Percentiles rank a stretch among this genome's conserved stretches.
Evolutionary conservation across 2,113 vertebrate genomes (phyloP).

Genomic region (Corynorhinus townsendii): DNA sequence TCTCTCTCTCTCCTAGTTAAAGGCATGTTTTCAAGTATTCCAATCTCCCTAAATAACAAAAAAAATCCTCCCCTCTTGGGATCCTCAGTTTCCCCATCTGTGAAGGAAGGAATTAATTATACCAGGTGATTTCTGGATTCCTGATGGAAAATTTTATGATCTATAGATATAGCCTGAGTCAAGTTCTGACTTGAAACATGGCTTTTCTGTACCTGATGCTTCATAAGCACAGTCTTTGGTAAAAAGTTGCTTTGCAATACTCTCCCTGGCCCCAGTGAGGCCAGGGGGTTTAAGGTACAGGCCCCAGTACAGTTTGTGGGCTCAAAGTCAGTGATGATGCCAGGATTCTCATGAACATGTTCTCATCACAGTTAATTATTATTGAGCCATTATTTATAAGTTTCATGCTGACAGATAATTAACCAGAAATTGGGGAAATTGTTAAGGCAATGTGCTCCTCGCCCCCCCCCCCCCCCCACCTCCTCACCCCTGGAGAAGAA

Average conservation of each 20-base stretch:
- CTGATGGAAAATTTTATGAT: conserved; percentile 6
- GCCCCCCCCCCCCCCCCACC: no score
- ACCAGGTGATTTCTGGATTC: conserved; percentile 29
- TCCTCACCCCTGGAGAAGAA: not conserved
- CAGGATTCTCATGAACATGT: not conserved
- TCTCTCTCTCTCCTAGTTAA: not conserved
- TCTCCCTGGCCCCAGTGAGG: not conserved
- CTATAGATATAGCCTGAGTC: not conserved
- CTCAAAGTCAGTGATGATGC: not conserved
- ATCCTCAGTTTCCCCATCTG: conserved; percentile 41
- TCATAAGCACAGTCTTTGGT: not conserved
- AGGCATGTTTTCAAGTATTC: conserved; percentile 25
- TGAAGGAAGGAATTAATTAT: conserved; percentile 50
- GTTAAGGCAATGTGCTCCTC: not conserved
- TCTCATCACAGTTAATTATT: conserved; percentile 63
- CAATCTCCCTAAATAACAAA: not conserved
- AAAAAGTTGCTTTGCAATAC: not conserved
- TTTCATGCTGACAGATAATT: conserved; percentile 63
- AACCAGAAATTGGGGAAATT: conserved; percentile 65
- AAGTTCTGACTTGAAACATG: conserved; percentile 33
- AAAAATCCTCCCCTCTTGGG: not conserved
- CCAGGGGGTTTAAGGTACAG: not conserved
- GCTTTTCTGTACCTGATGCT: not conserved
- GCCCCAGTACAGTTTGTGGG: not conserved
- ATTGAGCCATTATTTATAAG: conserved; percentile 50